phyloP scores from a whole-genome alignment of 2,797 vertebrate genomes.

The Mormyrops boulengeri region DNA sequence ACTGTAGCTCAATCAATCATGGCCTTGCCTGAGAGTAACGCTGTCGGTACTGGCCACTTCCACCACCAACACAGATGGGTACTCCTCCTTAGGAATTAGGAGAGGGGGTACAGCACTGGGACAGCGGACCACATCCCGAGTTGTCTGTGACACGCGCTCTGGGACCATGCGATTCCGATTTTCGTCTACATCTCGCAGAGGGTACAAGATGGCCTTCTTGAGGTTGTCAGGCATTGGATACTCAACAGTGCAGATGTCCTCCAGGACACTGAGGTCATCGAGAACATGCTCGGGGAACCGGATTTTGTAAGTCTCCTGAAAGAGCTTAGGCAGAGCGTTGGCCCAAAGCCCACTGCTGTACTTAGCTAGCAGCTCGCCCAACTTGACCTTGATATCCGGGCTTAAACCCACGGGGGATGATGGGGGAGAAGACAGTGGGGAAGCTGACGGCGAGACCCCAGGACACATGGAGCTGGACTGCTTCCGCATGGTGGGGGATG shows the following conservation, averaged over 20 bases:
- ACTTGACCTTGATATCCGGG: constrained; percentile 58
- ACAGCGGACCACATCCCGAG: constrained; percentile 34
- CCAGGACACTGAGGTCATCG: constrained; percentile 65
- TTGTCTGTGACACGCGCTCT: constrained; percentile 36
- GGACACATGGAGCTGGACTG: constrained; percentile 27
- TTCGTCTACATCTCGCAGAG: constrained; percentile 61
- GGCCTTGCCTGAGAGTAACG: constrained; percentile 75
- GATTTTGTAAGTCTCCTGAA: constrained; percentile 72
- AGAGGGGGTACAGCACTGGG: constrained; percentile 59
- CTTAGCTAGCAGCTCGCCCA: constrained; percentile 73
- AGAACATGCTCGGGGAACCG: constrained; percentile 70
- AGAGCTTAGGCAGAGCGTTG: constrained; percentile 79
- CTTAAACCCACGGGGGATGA: constrained; percentile 37
- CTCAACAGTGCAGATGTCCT: constrained; percentile 72
- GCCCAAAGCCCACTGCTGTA: constrained; percentile 82
- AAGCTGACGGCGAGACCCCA: constrained; percentile 21
- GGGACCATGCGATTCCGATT: constrained; percentile 50
- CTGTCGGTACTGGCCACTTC: constrained; percentile 70
- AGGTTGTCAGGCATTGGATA: constrained; percentile 67
- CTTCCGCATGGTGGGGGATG: constrained; percentile 28
- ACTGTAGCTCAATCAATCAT: background rate
- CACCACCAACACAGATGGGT: constrained; percentile 78
- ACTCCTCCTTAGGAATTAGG: constrained; percentile 64
- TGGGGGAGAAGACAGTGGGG: constrained; percentile 31
- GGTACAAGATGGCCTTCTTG: constrained; percentile 83